Evolutionary conservation across 2,113 vertebrate genomes (phyloP).

Genomic region (Myodes glareolus): DNA sequence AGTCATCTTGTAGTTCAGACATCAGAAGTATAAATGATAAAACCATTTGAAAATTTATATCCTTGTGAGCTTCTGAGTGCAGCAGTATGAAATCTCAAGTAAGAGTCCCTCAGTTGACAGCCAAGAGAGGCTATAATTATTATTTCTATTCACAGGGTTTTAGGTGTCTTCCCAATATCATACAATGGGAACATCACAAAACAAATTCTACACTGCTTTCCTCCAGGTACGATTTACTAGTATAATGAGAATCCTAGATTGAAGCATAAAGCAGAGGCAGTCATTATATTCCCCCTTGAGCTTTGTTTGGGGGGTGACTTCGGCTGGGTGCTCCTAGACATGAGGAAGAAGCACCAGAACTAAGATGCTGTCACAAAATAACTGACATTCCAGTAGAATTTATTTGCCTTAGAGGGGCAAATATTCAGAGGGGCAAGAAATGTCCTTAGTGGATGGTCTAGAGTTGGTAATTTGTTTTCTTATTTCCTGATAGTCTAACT

Average conservation of each 20-base stretch:
- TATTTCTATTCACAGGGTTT: not conserved
- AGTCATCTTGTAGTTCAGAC: not conserved
- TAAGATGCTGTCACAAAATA: not conserved
- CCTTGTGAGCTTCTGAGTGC: not conserved
- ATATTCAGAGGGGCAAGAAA: not conserved
- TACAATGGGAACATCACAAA: not conserved
- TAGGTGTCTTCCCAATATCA: not conserved
- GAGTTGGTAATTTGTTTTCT: not conserved
- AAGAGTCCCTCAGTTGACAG: not conserved
- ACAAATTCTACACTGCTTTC: not conserved
- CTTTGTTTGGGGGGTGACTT: rapidly evolving
- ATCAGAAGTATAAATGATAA: not conserved
- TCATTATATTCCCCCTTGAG: not conserved
- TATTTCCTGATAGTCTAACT: slow-evolving; percentile 12
- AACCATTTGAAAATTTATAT: not conserved
- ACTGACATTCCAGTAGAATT: not conserved
- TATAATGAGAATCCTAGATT: not conserved
- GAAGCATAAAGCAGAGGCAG: not conserved
- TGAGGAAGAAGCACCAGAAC: not conserved
- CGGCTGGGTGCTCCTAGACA: not conserved
- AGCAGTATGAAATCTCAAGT: not conserved
- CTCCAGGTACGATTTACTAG: not conserved
- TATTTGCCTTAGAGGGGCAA: not conserved
- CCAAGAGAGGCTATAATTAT: not conserved
- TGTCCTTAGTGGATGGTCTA: not conserved